Conservation (phyloP, 2,797 vertebrate genomes). For the Phrynocephalus forsythii region DNA sequence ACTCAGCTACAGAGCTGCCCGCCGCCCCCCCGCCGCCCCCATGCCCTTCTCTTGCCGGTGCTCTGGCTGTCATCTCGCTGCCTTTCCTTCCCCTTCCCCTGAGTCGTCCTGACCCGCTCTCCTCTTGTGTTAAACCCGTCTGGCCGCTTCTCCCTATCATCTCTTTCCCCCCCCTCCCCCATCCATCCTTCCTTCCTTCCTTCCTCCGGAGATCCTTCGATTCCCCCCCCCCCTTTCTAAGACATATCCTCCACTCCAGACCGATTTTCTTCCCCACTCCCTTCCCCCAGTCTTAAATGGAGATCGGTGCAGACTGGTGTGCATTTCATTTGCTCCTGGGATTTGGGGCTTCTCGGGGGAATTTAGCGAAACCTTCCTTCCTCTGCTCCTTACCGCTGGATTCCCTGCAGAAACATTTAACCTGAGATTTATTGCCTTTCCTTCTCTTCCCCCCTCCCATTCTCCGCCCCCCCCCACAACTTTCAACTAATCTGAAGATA, state of each 20-base stretch:
- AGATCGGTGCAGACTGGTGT: conserved; percentile 12
- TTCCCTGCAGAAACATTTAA: conserved; percentile 19
- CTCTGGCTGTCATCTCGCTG: neutral
- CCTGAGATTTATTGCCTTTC: neutral
- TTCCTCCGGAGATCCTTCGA: neutral
- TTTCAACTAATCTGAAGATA: neutral
- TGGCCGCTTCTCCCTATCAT: conserved; percentile 27
- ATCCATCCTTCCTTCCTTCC: neutral
- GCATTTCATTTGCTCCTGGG: neutral
- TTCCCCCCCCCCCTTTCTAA: conserved; percentile 1
- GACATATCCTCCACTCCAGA: conserved; percentile 8
- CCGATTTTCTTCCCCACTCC: conserved; percentile 19
- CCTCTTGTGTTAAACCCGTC: neutral
- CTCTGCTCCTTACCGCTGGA: neutral
- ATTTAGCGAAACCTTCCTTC: neutral
- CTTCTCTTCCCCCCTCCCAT: too few relatives aligned
- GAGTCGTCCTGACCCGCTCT: neutral
- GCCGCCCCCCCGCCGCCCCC: conserved; percentile 24
- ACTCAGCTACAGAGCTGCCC: neutral
- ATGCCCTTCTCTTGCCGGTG: conserved; percentile 23
- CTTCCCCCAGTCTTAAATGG: conserved; percentile 8
- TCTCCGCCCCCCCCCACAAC: neutral
- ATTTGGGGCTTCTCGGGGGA: neutral
- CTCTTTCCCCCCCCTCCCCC: conserved; percentile 25
- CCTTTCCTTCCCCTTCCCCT: neutral